Evolutionary conservation across 2,888 invertebrate species (phyloP).

Genomic region (Aleiodes alternator): DNA sequence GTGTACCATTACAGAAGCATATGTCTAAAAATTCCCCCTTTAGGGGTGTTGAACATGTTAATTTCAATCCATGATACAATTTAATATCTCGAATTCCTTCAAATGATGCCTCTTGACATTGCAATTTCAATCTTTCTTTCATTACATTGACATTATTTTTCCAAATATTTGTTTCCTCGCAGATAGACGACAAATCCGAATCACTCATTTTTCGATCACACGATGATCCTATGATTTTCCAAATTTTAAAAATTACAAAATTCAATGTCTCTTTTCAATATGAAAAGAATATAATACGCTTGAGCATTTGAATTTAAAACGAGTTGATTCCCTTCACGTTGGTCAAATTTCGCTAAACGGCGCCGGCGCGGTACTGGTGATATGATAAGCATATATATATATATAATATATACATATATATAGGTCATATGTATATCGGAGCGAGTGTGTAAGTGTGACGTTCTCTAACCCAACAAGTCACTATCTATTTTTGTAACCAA

Average conservation of each 20-base stretch:
- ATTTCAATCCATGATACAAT: slow-evolving; percentile 60
- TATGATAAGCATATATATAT: no score
- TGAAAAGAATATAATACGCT: no score
- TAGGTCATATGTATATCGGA: no score
- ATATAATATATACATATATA: no score
- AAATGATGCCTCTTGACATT: slow-evolving; percentile 50
- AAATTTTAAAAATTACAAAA: no score
- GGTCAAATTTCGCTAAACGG: no score
- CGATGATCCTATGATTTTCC: no score
- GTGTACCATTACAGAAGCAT: slow-evolving; percentile 57
- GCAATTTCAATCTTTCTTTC: slow-evolving; percentile 51
- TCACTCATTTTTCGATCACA: slow-evolving; percentile 1
- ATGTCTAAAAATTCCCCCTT: slow-evolving; percentile 54
- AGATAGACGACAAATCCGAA: slow-evolving; percentile 29
- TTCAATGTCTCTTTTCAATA: no score
- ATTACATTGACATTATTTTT: slow-evolving; percentile 50
- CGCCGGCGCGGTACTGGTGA: no score
- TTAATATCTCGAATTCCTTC: slow-evolving; percentile 57
- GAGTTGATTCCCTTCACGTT: no score
- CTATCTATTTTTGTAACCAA: slow-evolving; percentile 65
- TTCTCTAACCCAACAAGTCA: slow-evolving; percentile 53
- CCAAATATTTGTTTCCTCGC: slow-evolving; percentile 42
- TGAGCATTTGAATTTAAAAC: no score
- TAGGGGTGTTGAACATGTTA: slow-evolving; percentile 52
- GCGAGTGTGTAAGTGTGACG: slow-evolving; percentile 32